phyloP scores from a whole-genome alignment of 2,888 invertebrate species.

The Eurytoma californica region DNA sequence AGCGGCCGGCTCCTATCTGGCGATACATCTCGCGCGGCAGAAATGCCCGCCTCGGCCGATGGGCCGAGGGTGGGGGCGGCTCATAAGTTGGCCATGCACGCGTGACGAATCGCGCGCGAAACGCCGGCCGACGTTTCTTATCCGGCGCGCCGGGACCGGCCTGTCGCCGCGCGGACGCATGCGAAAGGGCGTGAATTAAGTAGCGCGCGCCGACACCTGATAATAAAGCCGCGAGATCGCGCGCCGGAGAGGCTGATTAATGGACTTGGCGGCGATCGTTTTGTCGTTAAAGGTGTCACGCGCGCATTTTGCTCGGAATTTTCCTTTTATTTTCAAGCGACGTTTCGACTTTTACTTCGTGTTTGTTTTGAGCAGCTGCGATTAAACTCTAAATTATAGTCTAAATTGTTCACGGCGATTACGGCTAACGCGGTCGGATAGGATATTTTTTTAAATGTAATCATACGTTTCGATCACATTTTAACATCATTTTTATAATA shows the following conservation, averaged over 20 bases:
- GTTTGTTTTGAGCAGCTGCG: too few species aligned
- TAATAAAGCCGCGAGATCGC: constrained; percentile 26
- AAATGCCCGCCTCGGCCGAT: not conserved
- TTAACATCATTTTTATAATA: too few species aligned
- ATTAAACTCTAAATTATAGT: too few species aligned
- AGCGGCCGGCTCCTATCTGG: not conserved
- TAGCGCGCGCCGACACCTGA: constrained; percentile 47
- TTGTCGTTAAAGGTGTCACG: constrained; percentile 8
- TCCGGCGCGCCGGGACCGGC: constrained; percentile 16
- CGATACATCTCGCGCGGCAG: not conserved
- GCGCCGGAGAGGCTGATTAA: constrained; percentile 30
- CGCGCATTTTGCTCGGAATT: not conserved
- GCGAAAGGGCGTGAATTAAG: constrained; percentile 43
- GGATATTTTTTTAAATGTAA: too few species aligned
- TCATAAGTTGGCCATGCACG: constrained; percentile 10
- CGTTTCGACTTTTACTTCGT: too few species aligned
- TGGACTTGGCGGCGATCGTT: constrained; percentile 23
- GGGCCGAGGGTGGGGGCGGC: not conserved
- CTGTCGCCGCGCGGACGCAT: not conserved
- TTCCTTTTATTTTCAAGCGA: not conserved
- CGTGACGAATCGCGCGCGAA: constrained; percentile 45
- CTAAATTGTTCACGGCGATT: too few species aligned
- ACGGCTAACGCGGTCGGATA: too few species aligned
- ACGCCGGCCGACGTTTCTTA: constrained; percentile 41
- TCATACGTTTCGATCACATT: too few species aligned